phyloP scores from a whole-genome alignment of 2,888 invertebrate species.

The Drosophila trichaetosa region DNA sequence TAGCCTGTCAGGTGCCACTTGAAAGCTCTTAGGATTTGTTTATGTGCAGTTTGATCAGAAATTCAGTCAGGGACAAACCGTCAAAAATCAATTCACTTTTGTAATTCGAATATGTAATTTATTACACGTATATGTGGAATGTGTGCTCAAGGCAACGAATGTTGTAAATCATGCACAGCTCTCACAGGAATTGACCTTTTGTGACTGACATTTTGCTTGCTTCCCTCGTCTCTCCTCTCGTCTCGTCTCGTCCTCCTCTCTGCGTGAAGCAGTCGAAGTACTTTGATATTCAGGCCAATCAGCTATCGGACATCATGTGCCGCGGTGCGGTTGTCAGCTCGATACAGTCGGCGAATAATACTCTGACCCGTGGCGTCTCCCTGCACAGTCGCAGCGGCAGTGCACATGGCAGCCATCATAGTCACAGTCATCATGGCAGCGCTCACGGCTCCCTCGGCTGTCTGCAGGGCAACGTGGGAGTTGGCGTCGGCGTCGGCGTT shows the following conservation, averaged over 20 bases:
- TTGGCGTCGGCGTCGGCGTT: conserved; percentile 61
- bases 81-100: conserved; percentile 2
- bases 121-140: background rate
- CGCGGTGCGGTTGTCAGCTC: conserved; percentile 85
- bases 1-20: background rate
- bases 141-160: conserved; percentile 17
- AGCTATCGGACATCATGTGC: conserved; percentile 85
- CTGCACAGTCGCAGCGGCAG: conserved; percentile 84
- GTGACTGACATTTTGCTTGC: conserved; percentile 35
- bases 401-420: conserved; percentile 80
- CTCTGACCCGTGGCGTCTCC: conserved; percentile 84
- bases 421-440: conserved; percentile 81
- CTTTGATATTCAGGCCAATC: conserved; percentile 85
- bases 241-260: background rate
- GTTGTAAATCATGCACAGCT: conserved; percentile 58
- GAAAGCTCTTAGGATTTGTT: background rate
- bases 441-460: conserved; percentile 82
- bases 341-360: conserved; percentile 85
- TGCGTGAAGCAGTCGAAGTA: conserved; percentile 82
- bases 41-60: background rate
- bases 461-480: conserved; percentile 75
- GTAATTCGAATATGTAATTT: conserved; percentile 5
- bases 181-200: conserved; percentile 13
- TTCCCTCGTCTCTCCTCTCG: background rate
- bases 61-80: background rate